Base-by-base conservation (phyloP, 2,888 invertebrate genomes). In the Biston stratarius region DNA sequence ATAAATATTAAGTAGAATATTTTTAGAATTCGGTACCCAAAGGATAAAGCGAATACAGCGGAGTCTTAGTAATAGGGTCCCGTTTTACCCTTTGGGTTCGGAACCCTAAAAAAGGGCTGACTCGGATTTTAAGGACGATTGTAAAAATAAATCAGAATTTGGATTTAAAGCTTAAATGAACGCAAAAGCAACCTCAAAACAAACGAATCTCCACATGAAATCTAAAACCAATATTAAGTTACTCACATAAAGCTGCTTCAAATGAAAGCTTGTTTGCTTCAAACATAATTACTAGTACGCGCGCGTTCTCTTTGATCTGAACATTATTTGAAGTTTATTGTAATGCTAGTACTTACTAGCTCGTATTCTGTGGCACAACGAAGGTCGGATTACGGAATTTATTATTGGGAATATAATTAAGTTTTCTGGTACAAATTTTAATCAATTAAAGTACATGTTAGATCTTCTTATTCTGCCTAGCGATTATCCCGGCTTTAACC, bases 151-250 rank as follows among this genome's bases (percentile, higher is more conserved):
- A 34, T 49, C 9, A 52, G 38, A 38, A 14, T 9, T 24, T 3
- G 1, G 10, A 5, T 14, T 12, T 10, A 40, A 55, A 55, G 38
- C 15, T 53, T 40, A 42, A 42, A 55, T 55, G 24, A 55, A 55
- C 8, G n/a, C 7, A 42, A 55, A 55, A 24, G 42, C 14, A 59
- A 59, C 49, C 40, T 49, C 59, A 59, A 40, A 53, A 49, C 56
- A 49, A 60, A 65, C 60, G 44, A 45, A 56, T 48, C 60, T 48
- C 42, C 36, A 36, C 51, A 65, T 61, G 61, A 51, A 61, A 66
- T 58, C 47, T 66, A 52, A 61, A 61, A 61, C 61, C 66, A 66
- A 61, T 61, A 61, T 57, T 47, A 58, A 66, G 61, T 66, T 58
- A 51, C 51, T 45, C 51, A 11, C 56, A 38, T 45, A 60, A 56